Base-by-base conservation (phyloP, 2,797 vertebrate genomes). In the Hipposideros larvatus region DNA sequence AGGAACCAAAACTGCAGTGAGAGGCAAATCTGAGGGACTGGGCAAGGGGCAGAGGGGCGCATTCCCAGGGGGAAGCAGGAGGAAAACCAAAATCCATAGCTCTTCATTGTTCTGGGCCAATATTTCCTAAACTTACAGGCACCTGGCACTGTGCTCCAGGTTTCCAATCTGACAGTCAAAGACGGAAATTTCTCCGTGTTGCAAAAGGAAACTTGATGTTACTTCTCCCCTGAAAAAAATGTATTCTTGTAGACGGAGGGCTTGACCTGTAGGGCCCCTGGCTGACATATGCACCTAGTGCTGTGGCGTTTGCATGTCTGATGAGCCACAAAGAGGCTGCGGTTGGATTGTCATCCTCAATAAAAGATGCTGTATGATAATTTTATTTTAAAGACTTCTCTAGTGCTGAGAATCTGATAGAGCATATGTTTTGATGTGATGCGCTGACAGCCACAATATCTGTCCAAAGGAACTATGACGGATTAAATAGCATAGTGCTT, bases 401-500 rank as follows among this genome's bases (percentile, higher is more conserved):
- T 90, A 78, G 85, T 51, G 93, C 92, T 82, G 77, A 87, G 95
- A 97, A 96, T 98, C 97, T 94, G 97, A 93, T 78, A 53, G 92
- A 28, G 83, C 14, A 15, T 93, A 31, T 88, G 96, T 97, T 98
- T 97, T 95, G 98, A 97, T 97, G 97, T 92, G 93, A 77, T 90
- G 63, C 53, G 31, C 10, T 95, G 95, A 98, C 97, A 98, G 98
- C 70, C 57, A 88, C 87, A 65, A n/a, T 93, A 95, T 98, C 97
- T 98, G 74, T 98, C 92, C 59, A 85, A 96, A 95, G 94, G 95
- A 96, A 95, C 95, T 96, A 43, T 37, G 96, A 95, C 37, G 89
- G 95, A 97, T 97, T 77, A 97, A 98, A 97, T 95, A 98, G 97
- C 97, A 73, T 92, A 93, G 90, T 13, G 11, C 95, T 98, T 96